A percentile compares a stretch with the other conserved stretches of the same genome.
Conservation (phyloP, 2,113 vertebrate species). For the Chlorodrepanis virens region DNA sequence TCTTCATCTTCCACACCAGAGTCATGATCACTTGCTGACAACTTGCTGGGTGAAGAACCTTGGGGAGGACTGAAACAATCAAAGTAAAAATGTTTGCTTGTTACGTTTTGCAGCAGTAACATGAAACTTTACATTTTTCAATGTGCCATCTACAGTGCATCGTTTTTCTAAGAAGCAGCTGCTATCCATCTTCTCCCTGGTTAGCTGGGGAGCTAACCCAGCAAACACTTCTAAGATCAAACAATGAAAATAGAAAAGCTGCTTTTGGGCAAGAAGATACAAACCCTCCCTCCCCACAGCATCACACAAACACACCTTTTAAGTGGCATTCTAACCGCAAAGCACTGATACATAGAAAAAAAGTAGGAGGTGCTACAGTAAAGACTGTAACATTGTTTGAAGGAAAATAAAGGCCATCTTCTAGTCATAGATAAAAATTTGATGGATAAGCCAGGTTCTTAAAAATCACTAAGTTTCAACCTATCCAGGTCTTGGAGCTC, state of each 20-base stretch:
- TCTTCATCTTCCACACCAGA: slow-evolving; percentile 96
- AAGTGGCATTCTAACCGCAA: neutral
- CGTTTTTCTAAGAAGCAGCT: neutral
- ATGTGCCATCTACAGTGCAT: neutral
- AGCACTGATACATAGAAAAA: neutral
- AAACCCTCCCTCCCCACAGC: neutral
- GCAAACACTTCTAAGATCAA: neutral
- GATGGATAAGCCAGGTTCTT: neutral
- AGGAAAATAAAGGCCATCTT: neutral
- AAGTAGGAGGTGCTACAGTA: neutral
- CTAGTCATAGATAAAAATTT: neutral
- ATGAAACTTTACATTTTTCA: neutral
- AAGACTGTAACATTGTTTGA: neutral
- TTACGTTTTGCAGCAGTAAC: neutral
- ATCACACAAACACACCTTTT: neutral
- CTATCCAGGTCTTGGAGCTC: neutral
- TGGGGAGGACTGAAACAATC: slow-evolving; percentile 22
- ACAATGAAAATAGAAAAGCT: neutral
- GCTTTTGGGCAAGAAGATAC: neutral
- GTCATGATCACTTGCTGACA: slow-evolving; percentile 84
- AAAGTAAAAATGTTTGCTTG: neutral
- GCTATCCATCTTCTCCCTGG: neutral
- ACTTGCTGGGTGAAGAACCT: slow-evolving; percentile 53
- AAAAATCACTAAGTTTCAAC: neutral
- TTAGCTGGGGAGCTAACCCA: neutral